Evolutionary conservation across 1,140 invertebrate species (phyloP).

Genomic region (Trissolcus basalis): DNA sequence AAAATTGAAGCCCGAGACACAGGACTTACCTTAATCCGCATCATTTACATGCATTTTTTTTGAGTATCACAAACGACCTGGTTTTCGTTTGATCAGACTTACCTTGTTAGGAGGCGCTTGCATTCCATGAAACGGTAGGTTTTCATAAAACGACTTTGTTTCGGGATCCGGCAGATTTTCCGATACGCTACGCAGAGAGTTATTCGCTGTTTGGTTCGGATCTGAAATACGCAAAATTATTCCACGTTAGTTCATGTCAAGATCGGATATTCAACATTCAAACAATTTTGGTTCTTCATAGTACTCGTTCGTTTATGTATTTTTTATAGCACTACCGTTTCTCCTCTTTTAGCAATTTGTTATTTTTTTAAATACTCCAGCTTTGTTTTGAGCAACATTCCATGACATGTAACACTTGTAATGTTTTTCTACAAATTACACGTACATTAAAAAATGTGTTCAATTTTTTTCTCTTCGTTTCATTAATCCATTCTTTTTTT

Average conservation of each 20-base stretch:
- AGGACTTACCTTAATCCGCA: constrained; percentile 35
- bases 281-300: not conserved
- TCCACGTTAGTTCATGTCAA: not conserved
- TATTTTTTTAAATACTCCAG: too few relatives aligned
- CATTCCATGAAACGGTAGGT: constrained; percentile 93
- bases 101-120: constrained; percentile 94
- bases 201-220: constrained; percentile 72
- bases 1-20: constrained; percentile 10
- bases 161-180: constrained; percentile 73
- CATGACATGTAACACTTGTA: too few relatives aligned
- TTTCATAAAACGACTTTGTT: constrained; percentile 90
- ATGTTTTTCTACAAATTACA: too few relatives aligned
- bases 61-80: constrained; percentile 8
- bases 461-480: too few relatives aligned
- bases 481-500: too few relatives aligned
- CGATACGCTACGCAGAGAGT: constrained; percentile 73
- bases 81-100: constrained; percentile 59
- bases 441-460: too few relatives aligned
- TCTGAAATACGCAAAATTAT: constrained; percentile 71
- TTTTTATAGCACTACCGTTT: too few relatives aligned
- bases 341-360: too few relatives aligned
- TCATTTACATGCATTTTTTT: constrained; percentile 3
- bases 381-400: too few relatives aligned
- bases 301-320: not conserved
- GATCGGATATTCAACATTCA: not conserved